Evolutionary conservation across 2,797 vertebrate species (phyloP).

Genomic region (Manis pentadactyla): DNA sequence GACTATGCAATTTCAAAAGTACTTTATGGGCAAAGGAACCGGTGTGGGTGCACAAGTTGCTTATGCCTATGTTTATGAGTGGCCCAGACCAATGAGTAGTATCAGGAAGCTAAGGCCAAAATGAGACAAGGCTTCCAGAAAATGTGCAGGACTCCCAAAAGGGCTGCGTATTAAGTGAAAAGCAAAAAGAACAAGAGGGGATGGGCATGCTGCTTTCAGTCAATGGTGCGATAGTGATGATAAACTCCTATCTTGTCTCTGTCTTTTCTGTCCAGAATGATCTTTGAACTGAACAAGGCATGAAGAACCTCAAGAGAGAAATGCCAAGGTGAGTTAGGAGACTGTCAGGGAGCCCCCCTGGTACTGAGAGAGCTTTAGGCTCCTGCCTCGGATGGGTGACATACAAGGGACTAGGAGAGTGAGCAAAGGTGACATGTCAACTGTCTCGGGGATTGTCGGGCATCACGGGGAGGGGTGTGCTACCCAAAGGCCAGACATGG

Average conservation of each 20-base stretch:
- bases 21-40: background rate
- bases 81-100: background rate
- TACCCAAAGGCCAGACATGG: too few relatives aligned
- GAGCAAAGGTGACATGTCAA: background rate
- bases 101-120: background rate
- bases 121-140: background rate
- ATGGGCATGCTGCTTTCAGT: background rate
- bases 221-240: background rate
- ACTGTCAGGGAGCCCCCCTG: background rate
- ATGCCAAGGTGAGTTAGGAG: background rate
- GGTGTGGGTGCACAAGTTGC: background rate
- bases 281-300: background rate
- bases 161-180: background rate
- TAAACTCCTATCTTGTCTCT: background rate
- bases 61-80: background rate
- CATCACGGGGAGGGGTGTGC: background rate
- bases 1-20: background rate
- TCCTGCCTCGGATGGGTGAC: background rate
- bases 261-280: background rate
- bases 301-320: background rate
- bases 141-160: background rate
- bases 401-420: background rate
- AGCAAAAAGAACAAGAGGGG: background rate
- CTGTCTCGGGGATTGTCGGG: accelerated
- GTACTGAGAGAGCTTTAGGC: background rate